Conservation (phyloP, 2,113 vertebrate species). For the Cavia aperea region DNA sequence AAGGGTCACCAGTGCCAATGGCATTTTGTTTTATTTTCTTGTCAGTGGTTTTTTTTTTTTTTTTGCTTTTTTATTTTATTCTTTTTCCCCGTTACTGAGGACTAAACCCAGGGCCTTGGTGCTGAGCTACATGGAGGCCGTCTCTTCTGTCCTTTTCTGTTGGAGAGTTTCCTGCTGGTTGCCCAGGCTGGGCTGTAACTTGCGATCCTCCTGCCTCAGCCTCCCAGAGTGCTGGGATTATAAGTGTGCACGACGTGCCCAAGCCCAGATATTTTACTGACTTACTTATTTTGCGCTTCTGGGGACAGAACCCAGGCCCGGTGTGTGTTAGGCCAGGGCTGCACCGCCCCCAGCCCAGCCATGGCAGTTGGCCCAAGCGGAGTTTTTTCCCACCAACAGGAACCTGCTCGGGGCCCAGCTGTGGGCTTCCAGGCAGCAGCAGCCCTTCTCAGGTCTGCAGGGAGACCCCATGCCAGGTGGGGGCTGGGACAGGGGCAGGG, state of each 20-base stretch:
- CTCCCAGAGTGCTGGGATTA: background rate
- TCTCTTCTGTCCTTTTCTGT: background rate
- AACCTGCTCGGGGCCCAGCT: background rate
- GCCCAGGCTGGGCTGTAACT: background rate
- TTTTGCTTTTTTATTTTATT: background rate
- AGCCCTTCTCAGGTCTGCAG: background rate
- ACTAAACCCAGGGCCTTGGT: background rate
- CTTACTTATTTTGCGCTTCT: background rate
- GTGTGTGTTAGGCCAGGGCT: background rate
- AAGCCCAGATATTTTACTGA: background rate
- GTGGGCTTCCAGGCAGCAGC: accelerated
- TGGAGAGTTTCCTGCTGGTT: background rate
- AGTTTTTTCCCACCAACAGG: background rate
- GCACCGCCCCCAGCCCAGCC: background rate
- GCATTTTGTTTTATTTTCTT: background rate
- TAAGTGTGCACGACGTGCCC: background rate
- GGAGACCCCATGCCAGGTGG: background rate
- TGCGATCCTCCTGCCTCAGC: background rate
- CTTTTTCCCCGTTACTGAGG: background rate
- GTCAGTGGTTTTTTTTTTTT: background rate
- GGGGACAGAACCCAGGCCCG: background rate
- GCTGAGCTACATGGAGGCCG: too few species aligned
- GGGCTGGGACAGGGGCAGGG: background rate
- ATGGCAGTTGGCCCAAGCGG: too few species aligned
- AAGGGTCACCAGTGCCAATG: background rate